These are phyloP conservation scores for Drosophila limbata DNA, from an alignment of 2,888 invertebrate species.

Conservation along the genomic window DNA sequence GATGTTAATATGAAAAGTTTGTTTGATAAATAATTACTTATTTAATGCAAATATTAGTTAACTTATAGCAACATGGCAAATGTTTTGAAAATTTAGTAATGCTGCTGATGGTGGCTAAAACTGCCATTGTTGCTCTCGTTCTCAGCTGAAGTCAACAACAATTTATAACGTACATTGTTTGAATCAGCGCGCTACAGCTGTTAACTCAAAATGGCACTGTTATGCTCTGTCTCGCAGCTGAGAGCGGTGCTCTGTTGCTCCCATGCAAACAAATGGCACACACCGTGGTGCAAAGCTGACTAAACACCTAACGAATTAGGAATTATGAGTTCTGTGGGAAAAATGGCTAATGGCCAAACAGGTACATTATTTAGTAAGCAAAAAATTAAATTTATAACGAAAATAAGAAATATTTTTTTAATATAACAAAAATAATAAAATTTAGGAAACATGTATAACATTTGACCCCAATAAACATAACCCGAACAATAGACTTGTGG, in stretches of 20 bases:
- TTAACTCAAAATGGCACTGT: constrained; percentile 52
- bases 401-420: background rate
- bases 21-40: constrained; percentile 5
- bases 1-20: constrained; percentile 15
- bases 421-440: background rate
- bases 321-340: background rate
- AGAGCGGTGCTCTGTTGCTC: constrained; percentile 24
- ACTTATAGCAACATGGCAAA: background rate
- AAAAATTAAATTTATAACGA: background rate
- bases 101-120: constrained; percentile 2
- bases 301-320: background rate
- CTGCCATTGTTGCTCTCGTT: constrained; percentile 6
- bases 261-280: constrained; percentile 9
- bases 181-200: constrained; percentile 27
- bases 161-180: constrained; percentile 33
- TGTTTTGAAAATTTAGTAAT: background rate
- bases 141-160: constrained; percentile 16
- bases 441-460: background rate
- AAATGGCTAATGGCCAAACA: background rate
- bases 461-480: background rate
- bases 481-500: constrained; percentile 1
- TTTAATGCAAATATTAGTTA: constrained; percentile 5
- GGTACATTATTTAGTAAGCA: background rate
- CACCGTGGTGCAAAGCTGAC: constrained; percentile 45
- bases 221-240: constrained; percentile 27